phyloP scores from a whole-genome alignment of 2,797 vertebrate species.

The Sebastiscus tertius region DNA sequence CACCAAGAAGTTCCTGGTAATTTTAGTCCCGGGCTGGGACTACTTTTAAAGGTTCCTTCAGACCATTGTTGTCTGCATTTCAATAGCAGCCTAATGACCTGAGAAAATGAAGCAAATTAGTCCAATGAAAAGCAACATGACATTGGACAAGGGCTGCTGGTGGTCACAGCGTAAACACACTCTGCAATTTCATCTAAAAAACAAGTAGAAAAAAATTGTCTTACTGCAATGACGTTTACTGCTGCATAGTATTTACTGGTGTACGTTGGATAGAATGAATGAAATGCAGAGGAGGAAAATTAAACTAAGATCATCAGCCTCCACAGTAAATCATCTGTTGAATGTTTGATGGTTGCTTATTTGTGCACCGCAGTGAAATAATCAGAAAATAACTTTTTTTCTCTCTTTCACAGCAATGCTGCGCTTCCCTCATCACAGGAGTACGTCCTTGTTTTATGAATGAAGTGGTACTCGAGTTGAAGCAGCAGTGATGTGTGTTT shows the following conservation, averaged over 20 bases:
- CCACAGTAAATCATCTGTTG: neutral
- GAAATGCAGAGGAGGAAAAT: neutral
- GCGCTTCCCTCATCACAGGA: neutral
- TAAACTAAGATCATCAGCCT: neutral
- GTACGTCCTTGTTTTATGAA: neutral
- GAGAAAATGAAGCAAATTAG: neutral
- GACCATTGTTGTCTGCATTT: too few relatives aligned
- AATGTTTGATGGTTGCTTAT: too few relatives aligned
- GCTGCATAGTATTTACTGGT: neutral
- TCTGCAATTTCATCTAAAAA: neutral
- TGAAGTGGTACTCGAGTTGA: neutral
- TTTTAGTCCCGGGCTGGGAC: neutral
- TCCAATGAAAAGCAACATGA: neutral
- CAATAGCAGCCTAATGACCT: too few relatives aligned
- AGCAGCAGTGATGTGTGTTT: neutral
- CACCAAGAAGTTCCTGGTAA: neutral
- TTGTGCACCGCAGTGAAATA: too few relatives aligned
- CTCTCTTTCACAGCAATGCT: neutral
- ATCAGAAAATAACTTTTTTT: too few relatives aligned
- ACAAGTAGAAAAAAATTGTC: neutral
- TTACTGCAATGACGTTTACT: neutral
- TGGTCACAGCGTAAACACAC: neutral
- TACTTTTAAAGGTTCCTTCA: neutral
- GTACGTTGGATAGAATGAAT: too few relatives aligned
- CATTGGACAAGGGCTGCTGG: neutral